Evolutionary conservation across 2,113 vertebrate species (phyloP).

Genomic region (Jaculus jaculus): DNA sequence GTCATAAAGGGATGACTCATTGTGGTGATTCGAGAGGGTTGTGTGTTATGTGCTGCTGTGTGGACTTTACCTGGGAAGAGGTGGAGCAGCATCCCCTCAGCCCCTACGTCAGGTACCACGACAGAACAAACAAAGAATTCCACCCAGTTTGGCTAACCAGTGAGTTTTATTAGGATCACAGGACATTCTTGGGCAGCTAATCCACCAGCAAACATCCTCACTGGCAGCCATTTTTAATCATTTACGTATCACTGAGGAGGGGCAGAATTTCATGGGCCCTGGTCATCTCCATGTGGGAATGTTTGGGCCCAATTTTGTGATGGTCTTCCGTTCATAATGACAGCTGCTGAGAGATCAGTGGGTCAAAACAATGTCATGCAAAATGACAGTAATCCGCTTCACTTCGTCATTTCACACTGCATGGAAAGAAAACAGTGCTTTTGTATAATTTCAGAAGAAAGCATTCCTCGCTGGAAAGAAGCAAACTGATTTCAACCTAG

Average conservation of each 20-base stretch:
- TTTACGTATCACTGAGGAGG: not conserved
- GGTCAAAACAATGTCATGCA: not conserved
- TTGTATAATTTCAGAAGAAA: not conserved
- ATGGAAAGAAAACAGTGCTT: not conserved
- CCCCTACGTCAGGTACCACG: no score
- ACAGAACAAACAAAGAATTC: no score
- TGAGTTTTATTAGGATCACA: no score
- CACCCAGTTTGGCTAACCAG: no score
- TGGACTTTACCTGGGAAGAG: not conserved
- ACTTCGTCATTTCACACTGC: no score
- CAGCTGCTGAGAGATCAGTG: not conserved
- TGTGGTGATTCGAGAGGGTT: not conserved
- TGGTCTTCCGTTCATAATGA: not conserved
- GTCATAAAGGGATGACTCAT: not conserved
- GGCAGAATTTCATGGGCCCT: no score
- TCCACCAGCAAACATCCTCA: not conserved
- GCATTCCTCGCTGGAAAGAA: not conserved
- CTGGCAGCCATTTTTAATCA: not conserved
- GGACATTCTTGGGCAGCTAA: not conserved
- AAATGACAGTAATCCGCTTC: no score
- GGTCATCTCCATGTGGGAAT: no score
- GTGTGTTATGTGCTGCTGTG: not conserved
- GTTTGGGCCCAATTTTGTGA: not conserved
- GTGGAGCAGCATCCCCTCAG: not conserved
- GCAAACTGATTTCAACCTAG: not conserved